Conservation (phyloP, 1,140 invertebrate genomes). For the Condylostylus longicornis region DNA sequence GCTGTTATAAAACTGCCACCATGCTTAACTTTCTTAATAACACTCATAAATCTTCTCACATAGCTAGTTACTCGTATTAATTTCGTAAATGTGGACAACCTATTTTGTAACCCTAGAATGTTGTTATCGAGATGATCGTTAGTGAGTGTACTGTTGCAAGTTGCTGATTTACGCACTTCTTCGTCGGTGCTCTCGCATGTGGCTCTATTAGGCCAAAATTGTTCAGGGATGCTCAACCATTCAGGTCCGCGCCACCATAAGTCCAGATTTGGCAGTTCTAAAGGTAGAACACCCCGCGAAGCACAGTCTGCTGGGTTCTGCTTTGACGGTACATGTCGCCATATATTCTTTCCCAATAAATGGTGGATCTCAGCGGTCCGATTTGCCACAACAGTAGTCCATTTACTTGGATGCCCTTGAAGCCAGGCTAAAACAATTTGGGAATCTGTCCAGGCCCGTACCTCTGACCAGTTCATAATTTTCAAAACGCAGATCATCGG, state of each 20-base stretch:
- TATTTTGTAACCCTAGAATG: not conserved
- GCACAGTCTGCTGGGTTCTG: constrained; percentile 14
- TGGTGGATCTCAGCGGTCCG: constrained; percentile 15
- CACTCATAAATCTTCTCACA: not conserved
- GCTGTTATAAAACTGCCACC: not conserved
- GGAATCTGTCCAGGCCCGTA: constrained; percentile 6
- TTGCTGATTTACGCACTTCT: not conserved
- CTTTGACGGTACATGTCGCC: constrained; percentile 14
- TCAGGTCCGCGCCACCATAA: constrained; percentile 3
- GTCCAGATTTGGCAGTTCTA: not conserved
- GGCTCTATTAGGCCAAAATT: too few species aligned
- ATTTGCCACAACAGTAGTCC: constrained; percentile 19
- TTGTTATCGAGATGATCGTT: not conserved
- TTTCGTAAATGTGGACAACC: not conserved
- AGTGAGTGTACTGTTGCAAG: not conserved
- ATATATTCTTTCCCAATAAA: constrained; percentile 7
- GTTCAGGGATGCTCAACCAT: too few species aligned
- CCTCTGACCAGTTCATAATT: too few species aligned
- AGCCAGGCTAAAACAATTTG: constrained; percentile 7
- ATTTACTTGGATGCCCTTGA: constrained; percentile 1
- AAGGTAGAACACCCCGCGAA: constrained; percentile 5
- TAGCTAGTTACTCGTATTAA: not conserved
- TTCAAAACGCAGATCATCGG: too few species aligned
- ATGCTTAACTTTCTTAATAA: not conserved
- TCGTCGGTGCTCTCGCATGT: not conserved